Evolutionary conservation across 2,113 vertebrate species (phyloP), one percentile per base, ranked within the genome.

Genomic region (Procavia capensis): DNA sequence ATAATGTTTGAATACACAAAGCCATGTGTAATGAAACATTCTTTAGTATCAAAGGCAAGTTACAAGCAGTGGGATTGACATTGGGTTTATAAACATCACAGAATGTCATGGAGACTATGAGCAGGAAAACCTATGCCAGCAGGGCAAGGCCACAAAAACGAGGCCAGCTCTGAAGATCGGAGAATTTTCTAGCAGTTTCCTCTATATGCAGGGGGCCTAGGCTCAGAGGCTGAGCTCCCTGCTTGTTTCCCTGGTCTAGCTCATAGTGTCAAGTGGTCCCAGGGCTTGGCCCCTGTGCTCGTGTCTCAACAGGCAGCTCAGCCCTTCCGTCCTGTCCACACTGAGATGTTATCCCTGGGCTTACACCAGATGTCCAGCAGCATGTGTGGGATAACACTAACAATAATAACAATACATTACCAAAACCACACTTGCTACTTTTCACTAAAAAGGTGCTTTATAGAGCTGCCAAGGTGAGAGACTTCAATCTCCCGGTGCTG

Each of bases 1-100:
- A 95, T 64, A 79, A 93, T 64, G n/a, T 93, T 92, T 66, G 85
- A 95, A 91, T 90, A 94, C 96, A 97, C 93, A 97, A 97, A 96
- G 66, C 54, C 85, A 82, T 47, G 39, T 87, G 80, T 93, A 84
- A 93, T 93, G 87, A 94, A 93, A 95, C 84, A 81, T 79, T 64
- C 68, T 88, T 81, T 72, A 3, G 47, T 95, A 87, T 94, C 91
- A 96, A 96, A 94, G 91, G 41, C 84, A 92, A 85, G 5, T 95
- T 78, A 80, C 36, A 31, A 95, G 29, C 82, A 78, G 45, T 10
- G 63, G 54, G 47, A 79, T 13, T 74, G 91, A 75, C 80, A 45
- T 0, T 50, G 76, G 6, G 11, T 68, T 94, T 87, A 79, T 82
- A 86, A 84, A 95, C n/a, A 95, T 88, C 68, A 10, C 10, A 86